Evolutionary conservation across 2,888 invertebrate genomes (phyloP).

Genomic region (Dichetophora obliterata): DNA sequence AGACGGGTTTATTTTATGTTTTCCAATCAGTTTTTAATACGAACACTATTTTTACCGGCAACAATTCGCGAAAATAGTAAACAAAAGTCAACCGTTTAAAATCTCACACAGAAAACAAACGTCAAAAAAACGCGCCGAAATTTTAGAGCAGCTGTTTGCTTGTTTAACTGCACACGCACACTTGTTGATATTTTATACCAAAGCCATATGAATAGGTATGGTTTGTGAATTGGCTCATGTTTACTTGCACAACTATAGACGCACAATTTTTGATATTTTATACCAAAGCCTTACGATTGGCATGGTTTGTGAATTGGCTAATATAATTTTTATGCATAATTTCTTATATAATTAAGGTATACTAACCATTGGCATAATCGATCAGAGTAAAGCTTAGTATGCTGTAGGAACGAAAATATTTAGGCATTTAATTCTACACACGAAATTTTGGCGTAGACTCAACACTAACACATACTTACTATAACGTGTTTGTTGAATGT

Average conservation of each 20-base stretch:
- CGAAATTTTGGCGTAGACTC: too few relatives aligned
- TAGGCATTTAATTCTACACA: too few relatives aligned
- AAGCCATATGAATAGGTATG: neutral
- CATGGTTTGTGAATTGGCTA: neutral
- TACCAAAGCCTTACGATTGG: neutral
- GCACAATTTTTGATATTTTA: neutral
- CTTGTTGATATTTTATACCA: too few relatives aligned
- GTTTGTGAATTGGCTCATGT: neutral
- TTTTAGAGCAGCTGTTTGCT: slow-evolving; percentile 29
- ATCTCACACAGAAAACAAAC: slow-evolving; percentile 21
- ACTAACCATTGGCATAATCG: too few relatives aligned
- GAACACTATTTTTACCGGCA: neutral
- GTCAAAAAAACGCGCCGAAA: slow-evolving; percentile 34
- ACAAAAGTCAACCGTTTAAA: slow-evolving; percentile 19
- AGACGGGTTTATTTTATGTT: neutral
- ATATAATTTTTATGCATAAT: too few relatives aligned
- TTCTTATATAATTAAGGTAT: too few relatives aligned
- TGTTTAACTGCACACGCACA: neutral
- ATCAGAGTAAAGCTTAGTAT: too few relatives aligned
- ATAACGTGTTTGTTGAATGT: too few relatives aligned
- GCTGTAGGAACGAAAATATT: too few relatives aligned
- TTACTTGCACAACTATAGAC: too few relatives aligned
- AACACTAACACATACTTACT: too few relatives aligned
- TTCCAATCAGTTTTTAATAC: neutral
- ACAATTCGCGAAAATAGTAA: neutral